Evolutionary conservation across 2,797 vertebrate species (phyloP).

Genomic region (Cheirogaleus major): DNA sequence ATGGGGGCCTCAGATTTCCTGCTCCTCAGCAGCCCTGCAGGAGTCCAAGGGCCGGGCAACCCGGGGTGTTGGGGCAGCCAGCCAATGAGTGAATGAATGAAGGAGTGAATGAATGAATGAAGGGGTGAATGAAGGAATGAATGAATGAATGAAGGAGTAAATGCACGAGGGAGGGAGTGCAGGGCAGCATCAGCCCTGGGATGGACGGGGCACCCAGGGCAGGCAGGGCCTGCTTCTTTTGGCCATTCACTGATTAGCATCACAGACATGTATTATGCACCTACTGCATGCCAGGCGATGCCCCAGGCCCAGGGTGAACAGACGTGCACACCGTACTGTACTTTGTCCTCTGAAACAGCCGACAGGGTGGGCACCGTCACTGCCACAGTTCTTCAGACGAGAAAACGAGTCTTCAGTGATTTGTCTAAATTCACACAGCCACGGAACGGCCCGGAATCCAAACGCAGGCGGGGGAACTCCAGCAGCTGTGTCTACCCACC

Average conservation of each 20-base stretch:
- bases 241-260: background rate
- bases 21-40: background rate
- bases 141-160: too few species aligned
- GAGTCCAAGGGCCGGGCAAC: background rate
- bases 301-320: background rate
- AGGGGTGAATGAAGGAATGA: too few species aligned
- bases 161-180: background rate
- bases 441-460: accelerated
- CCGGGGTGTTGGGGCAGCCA: background rate
- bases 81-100: accelerated
- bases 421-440: background rate
- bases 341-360: background rate
- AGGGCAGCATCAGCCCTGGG: background rate
- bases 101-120: background rate
- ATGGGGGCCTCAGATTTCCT: slow-evolving; percentile 36
- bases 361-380: accelerated
- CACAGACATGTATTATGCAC: background rate
- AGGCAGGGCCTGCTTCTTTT: background rate
- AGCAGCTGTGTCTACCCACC: too few species aligned
- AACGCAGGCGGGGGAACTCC: accelerated
- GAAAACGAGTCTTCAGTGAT: background rate
- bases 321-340: background rate
- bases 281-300: background rate
- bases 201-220: background rate
- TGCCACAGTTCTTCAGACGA: background rate